Evolutionary conservation across 2,113 vertebrate genomes (phyloP).

Genomic region (Apodemus sylvaticus): DNA sequence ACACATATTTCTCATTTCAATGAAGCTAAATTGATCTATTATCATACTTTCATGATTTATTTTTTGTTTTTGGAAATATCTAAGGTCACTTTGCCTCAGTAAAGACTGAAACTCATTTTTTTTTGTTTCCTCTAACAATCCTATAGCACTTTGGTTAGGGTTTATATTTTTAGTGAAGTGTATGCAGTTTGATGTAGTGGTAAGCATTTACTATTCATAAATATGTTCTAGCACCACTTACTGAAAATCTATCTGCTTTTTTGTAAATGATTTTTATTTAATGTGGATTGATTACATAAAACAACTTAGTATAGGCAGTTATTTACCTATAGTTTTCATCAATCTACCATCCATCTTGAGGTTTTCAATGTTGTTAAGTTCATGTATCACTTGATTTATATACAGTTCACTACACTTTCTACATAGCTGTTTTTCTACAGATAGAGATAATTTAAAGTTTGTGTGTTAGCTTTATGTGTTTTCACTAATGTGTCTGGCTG

Average conservation of each 20-base stretch:
- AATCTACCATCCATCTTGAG: not conserved
- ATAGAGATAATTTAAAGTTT: not conserved
- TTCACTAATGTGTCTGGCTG: not conserved
- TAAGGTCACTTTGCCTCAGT: not conserved
- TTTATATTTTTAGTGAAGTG: not conserved
- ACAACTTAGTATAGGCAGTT: not conserved
- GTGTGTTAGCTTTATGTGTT: not conserved
- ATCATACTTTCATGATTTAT: not conserved
- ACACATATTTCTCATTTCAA: not conserved
- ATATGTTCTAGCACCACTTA: not conserved
- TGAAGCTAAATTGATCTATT: not conserved
- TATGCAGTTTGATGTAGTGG: not conserved
- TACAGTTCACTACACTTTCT: not conserved
- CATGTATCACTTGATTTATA: not conserved
- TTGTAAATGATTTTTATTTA: conserved; percentile 5
- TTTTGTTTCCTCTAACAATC: not conserved
- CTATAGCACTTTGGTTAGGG: not conserved
- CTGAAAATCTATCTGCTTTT: not conserved
- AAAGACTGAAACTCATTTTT: not conserved
- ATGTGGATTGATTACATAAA: not conserved
- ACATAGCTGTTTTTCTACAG: not conserved
- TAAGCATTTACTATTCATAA: not conserved
- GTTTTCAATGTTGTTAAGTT: not conserved
- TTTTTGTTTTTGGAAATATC: not conserved
- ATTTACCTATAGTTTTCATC: not conserved